phyloP scores from a whole-genome alignment of 2,113 vertebrate species.

The Halcyon malimbica region DNA sequence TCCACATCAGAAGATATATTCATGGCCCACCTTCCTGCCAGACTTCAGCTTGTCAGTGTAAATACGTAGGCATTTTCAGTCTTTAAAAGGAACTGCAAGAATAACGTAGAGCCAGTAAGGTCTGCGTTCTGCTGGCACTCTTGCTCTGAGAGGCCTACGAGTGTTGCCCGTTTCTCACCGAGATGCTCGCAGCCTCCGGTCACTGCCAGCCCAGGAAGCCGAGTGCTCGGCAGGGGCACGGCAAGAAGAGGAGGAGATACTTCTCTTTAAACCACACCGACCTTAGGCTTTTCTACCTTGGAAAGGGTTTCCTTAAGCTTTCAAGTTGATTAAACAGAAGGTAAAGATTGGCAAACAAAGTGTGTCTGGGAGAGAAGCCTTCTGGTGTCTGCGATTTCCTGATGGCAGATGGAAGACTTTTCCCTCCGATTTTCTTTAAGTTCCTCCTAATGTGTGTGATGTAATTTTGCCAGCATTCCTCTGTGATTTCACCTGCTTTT shows the following conservation, averaged over 20 bases:
- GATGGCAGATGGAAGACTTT: not conserved
- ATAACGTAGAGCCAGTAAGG: not conserved
- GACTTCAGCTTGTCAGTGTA: not conserved
- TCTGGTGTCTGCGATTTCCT: not conserved
- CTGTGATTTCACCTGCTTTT: not conserved
- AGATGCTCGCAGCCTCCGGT: not conserved
- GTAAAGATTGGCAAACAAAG: not conserved
- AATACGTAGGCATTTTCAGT: not conserved
- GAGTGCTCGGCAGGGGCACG: not conserved
- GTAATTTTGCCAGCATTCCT: not conserved
- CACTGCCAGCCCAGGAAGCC: not conserved
- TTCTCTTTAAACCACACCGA: not conserved
- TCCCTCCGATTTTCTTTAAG: not conserved
- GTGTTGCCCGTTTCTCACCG: not conserved
- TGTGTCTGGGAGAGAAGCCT: not conserved
- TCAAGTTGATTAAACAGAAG: not conserved
- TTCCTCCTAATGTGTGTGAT: not conserved
- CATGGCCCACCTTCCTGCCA: not conserved
- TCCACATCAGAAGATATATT: not conserved
- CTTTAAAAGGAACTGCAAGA: not conserved
- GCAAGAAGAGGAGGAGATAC: not conserved
- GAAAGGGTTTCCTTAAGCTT: not conserved
- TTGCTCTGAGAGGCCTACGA: not conserved
- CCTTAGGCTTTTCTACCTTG: not conserved
- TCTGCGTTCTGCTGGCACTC: not conserved